These are phyloP conservation scores for Apodemia mormo DNA, from an alignment of 2,888 invertebrate species.

Conservation along the genomic window DNA sequence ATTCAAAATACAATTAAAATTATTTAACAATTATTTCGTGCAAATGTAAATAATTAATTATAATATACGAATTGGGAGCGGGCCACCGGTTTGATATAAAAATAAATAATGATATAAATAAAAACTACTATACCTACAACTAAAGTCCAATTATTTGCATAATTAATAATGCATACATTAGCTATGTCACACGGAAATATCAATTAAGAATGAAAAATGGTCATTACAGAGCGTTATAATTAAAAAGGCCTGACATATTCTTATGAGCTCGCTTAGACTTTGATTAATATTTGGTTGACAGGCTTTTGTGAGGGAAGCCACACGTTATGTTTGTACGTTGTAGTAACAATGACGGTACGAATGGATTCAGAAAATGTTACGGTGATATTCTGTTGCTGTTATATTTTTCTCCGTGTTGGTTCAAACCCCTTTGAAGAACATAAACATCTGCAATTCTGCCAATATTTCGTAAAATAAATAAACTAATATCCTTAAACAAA, in stretches of 20 bases:
- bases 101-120: background rate
- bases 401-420: background rate
- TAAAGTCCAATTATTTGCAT: background rate
- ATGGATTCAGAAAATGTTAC: background rate
- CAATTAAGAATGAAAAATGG: constrained; percentile 80
- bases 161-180: constrained; percentile 13
- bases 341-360: background rate
- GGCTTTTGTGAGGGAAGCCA: constrained; percentile 53
- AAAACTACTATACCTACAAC: background rate
- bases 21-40: no score
- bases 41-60: no score
- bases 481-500: no score
- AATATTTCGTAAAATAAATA: no score
- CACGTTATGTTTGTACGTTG: constrained; percentile 35
- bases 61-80: no score
- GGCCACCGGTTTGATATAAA: no score
- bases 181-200: constrained; percentile 57
- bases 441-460: no score
- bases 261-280: constrained; percentile 59
- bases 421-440: no score
- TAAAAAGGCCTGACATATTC: constrained; percentile 70
- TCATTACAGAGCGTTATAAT: constrained; percentile 70
- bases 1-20: no score
- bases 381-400: constrained; percentile 13
- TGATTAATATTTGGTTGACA: constrained; percentile 76